phyloP scores from a whole-genome alignment of 2,888 invertebrate genomes.

The Tridacna gigas region DNA sequence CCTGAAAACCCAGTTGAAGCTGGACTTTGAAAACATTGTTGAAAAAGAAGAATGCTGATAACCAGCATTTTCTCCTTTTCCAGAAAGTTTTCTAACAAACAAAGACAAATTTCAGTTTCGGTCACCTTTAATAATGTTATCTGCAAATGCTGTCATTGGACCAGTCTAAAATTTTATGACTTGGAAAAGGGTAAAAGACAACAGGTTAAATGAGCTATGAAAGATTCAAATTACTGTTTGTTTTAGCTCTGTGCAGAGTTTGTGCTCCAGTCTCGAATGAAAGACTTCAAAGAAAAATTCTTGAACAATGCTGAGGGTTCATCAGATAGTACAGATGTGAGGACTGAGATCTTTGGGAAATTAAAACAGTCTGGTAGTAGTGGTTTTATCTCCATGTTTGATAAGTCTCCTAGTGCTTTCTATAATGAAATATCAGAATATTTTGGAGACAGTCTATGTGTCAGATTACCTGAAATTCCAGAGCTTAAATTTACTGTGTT shows the following conservation, averaged over 20 bases:
- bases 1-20: too few species aligned
- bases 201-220: too few species aligned
- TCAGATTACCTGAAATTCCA: conserved; percentile 75
- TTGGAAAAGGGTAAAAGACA: too few species aligned
- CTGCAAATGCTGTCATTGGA: too few species aligned
- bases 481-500: conserved; percentile 69
- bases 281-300: conserved; percentile 65
- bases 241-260: conserved; percentile 77
- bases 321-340: background rate
- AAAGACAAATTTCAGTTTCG: too few species aligned
- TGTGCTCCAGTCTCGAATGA: conserved; percentile 69
- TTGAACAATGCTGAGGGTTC: conserved; percentile 32
- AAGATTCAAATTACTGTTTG: conserved; percentile 16
- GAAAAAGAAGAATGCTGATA: too few species aligned
- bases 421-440: conserved; percentile 81
- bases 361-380: conserved; percentile 25
- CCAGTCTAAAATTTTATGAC: too few species aligned
- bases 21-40: too few species aligned
- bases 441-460: conserved; percentile 83
- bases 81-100: too few species aligned
- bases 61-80: too few species aligned
- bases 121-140: too few species aligned
- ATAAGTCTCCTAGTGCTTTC: conserved; percentile 64
- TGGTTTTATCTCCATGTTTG: conserved; percentile 57
- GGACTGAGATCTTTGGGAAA: conserved; percentile 6